A percentile compares a stretch with the other conserved stretches of the same genome.
Conservation (phyloP, 2,113 vertebrate genomes). For the Poeciliopsis occidentalis region DNA sequence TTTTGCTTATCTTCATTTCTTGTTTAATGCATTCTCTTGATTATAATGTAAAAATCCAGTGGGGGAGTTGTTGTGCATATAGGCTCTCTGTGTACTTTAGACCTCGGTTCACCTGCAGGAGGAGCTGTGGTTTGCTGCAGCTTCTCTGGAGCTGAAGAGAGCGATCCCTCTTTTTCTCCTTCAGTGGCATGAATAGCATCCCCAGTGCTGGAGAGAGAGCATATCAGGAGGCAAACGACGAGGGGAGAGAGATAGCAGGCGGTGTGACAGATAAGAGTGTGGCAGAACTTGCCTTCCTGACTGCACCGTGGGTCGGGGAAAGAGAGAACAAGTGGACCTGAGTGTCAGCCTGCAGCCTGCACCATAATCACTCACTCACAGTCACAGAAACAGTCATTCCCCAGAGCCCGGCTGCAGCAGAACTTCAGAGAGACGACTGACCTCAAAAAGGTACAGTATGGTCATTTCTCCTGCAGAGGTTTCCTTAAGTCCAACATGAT, state of each 20-base stretch:
- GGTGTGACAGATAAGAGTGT: slow-evolving; percentile 77
- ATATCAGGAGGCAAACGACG: slow-evolving; percentile 64
- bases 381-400: too few species aligned
- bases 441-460: slow-evolving; percentile 73
- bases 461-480: slow-evolving; percentile 18
- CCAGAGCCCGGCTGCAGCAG: too few species aligned
- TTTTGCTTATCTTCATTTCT: slow-evolving; percentile 14
- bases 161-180: slow-evolving; percentile 74
- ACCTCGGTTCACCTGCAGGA: slow-evolving; percentile 80
- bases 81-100: slow-evolving; percentile 22
- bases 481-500: slow-evolving; percentile 10
- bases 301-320: slow-evolving; percentile 61
- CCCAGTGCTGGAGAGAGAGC: slow-evolving; percentile 73
- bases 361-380: too few species aligned
- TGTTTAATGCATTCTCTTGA: slow-evolving; percentile 12
- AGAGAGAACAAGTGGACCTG: slow-evolving; percentile 72
- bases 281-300: slow-evolving; percentile 72
- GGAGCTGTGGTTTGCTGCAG: slow-evolving; percentile 79
- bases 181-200: slow-evolving; percentile 75
- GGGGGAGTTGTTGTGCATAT: slow-evolving; percentile 18
- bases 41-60: slow-evolving; percentile 24
- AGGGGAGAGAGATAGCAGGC: slow-evolving; percentile 72
- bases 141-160: slow-evolving; percentile 67
- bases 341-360: too few species aligned
- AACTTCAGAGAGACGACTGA: slow-evolving; percentile 73